Percentiles rank a stretch among this genome's conserved stretches.
Conservation (phyloP, 2,888 invertebrate genomes). For the Desoria tigrina region DNA sequence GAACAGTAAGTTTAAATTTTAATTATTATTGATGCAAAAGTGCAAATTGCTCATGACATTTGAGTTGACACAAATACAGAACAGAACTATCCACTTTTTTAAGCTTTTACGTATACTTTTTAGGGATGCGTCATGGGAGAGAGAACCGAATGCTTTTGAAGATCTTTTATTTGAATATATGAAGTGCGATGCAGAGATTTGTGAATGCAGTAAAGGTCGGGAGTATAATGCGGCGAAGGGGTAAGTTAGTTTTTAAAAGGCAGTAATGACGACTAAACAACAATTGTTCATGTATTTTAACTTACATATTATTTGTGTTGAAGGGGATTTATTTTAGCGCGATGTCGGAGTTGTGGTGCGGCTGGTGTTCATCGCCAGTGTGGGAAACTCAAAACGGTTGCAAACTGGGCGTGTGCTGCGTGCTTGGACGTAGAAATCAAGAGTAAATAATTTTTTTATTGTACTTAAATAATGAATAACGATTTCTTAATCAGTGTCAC, state of each 20-base stretch:
- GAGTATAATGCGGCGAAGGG: constrained; percentile 57
- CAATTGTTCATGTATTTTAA: constrained; percentile 4
- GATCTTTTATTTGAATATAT: constrained; percentile 69
- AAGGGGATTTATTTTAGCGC: constrained; percentile 61
- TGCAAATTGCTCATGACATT: neutral
- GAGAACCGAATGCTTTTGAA: constrained; percentile 73
- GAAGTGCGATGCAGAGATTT: constrained; percentile 64
- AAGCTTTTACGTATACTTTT: constrained; percentile 14
- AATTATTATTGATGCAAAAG: neutral
- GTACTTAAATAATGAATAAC: neutral
- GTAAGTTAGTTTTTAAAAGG: constrained; percentile 57
- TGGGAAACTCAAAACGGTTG: constrained; percentile 56
- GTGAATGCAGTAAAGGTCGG: constrained; percentile 66
- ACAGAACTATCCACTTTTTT: neutral
- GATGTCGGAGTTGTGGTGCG: constrained; percentile 64
- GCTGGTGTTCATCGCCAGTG: constrained; percentile 63
- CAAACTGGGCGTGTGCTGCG: constrained; percentile 59
- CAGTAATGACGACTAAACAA: no score
- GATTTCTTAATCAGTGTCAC: no score
- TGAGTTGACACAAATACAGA: neutral
- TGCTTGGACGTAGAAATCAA: constrained; percentile 55
- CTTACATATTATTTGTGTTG: neutral
- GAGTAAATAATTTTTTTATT: constrained; percentile 10
- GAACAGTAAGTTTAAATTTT: constrained; percentile 66
- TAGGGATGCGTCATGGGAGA: constrained; percentile 84